Conservation (phyloP, 2,888 invertebrate genomes). For the Cinara cedri region DNA sequence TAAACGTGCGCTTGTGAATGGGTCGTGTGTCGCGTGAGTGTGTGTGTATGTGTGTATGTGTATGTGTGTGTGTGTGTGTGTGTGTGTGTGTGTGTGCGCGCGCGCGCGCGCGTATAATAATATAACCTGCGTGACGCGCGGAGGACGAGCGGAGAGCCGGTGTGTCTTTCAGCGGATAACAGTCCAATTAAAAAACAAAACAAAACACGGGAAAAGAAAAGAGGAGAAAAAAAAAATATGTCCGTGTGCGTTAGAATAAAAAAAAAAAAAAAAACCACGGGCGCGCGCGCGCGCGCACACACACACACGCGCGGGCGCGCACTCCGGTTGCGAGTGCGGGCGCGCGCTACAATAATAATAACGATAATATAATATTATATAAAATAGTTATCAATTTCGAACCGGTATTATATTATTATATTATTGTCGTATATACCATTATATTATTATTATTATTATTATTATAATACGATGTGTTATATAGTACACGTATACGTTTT, state of each 20-base stretch:
- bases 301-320: background rate
- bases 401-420: slow-evolving; percentile 54
- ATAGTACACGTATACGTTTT: too few species aligned
- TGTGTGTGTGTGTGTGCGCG: background rate
- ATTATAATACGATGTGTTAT: too few species aligned
- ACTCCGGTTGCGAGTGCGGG: too few species aligned
- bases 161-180: slow-evolving; percentile 13
- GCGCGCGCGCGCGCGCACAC: background rate
- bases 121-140: slow-evolving; percentile 33
- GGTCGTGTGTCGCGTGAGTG: too few species aligned
- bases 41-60: too few species aligned
- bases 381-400: slow-evolving; percentile 56
- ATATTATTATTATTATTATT: too few species aligned
- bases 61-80: background rate
- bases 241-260: background rate
- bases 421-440: slow-evolving; percentile 40
- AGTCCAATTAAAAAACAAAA: slow-evolving; percentile 55
- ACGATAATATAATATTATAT: background rate
- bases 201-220: too few species aligned
- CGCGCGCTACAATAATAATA: too few species aligned
- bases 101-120: slow-evolving; percentile 12
- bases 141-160: too few species aligned
- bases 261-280: background rate
- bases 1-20: slow-evolving; percentile 17
- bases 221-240: slow-evolving; percentile 2